Percentiles rank a stretch among this genome's conserved stretches.
Conservation (phyloP, 2,113 vertebrate genomes). For the Campylomormyrus numenius region DNA sequence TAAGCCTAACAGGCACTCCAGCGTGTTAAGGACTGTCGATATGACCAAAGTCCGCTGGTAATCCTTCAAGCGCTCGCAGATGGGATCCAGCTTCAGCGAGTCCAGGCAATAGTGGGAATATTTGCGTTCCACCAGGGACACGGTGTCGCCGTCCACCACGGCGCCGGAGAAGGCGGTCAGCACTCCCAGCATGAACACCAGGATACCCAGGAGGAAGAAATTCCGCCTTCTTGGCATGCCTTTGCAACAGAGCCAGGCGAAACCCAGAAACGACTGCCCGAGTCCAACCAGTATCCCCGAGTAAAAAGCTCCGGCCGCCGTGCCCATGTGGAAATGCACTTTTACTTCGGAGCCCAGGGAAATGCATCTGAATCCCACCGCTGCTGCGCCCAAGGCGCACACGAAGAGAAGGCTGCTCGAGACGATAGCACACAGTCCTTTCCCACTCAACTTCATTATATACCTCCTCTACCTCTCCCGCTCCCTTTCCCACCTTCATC, state of each 20-base stretch:
- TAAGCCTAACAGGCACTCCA: conserved; percentile 83
- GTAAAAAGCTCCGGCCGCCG: conserved; percentile 84
- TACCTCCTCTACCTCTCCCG: conserved; percentile 71
- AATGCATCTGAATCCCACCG: conserved; percentile 83
- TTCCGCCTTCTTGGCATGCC: conserved; percentile 73
- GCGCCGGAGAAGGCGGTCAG: conserved; percentile 90
- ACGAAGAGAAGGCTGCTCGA: conserved; percentile 85
- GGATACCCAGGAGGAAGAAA: conserved; percentile 79
- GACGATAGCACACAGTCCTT: conserved; percentile 85
- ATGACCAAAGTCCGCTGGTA: conserved; percentile 82
- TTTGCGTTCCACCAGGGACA: conserved; percentile 84
- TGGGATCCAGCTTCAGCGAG: conserved; percentile 46
- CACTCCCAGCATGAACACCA: conserved; percentile 83
- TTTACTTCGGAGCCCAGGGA: conserved; percentile 78
- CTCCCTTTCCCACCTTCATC: conserved; percentile 71
- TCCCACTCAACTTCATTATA: conserved; percentile 94
- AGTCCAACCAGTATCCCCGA: conserved; percentile 80
- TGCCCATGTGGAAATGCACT: conserved; percentile 78
- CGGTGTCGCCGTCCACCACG: conserved; percentile 89
- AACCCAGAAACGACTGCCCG: conserved; percentile 75
- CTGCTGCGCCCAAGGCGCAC: conserved; percentile 85
- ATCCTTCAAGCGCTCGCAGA: conserved; percentile 78
- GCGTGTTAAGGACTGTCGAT: conserved; percentile 81
- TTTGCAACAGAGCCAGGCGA: conserved; percentile 75
- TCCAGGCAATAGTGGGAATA: conserved; percentile 82